Evolutionary conservation across 2,797 vertebrate species (phyloP), one percentile per base, ranked within the genome.

Genomic region (Artibeus jamaicensis): DNA sequence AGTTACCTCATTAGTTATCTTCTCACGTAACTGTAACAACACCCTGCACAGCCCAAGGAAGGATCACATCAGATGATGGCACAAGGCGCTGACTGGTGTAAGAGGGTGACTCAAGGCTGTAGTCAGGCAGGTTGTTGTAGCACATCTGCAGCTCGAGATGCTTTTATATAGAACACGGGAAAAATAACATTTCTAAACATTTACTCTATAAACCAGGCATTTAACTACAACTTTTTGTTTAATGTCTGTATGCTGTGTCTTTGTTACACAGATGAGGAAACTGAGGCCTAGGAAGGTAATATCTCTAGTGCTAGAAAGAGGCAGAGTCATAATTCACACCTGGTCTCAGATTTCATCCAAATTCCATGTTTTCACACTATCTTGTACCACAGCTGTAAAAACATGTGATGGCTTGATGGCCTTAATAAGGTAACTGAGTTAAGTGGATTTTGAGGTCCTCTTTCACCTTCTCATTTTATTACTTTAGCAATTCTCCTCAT

Each of bases 401-500:
- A 62, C 22, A 26, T 1, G 24, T 18, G 53, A 8, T 8, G 8
- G 29, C 19, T 65, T 19, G 3, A 9, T 4, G 42, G 10, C 3
- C 37, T 42, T 3, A 18, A 11, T 3, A 19, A 74, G 32, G 42
- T 2, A 6, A 16, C 26, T n/a, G 9, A 32, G 15, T 29, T 14
- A 32, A 21, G 24, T 8, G 22, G 48, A n/a, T 21, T 68, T 42
- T 3, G 22, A 29, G 14, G 46, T 21, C 44, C 29, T 50, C 21
- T 32, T 29, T 1, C 1, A 5, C 2, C 5, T 16, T 48, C 16
- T 1, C 0, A 10, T 12, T 59, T 70, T 46, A 22, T 5, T 34
- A 65, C 46, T 73, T 67, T 39, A 55, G 46, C 19, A 24, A 39
- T 37, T 42, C 16, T 46, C 12, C 34, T 71, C 44, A 9, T 5